These are phyloP conservation scores for Cyprinella venusta DNA, from an alignment of 2,797 vertebrate genomes.

Conservation along the genomic window DNA sequence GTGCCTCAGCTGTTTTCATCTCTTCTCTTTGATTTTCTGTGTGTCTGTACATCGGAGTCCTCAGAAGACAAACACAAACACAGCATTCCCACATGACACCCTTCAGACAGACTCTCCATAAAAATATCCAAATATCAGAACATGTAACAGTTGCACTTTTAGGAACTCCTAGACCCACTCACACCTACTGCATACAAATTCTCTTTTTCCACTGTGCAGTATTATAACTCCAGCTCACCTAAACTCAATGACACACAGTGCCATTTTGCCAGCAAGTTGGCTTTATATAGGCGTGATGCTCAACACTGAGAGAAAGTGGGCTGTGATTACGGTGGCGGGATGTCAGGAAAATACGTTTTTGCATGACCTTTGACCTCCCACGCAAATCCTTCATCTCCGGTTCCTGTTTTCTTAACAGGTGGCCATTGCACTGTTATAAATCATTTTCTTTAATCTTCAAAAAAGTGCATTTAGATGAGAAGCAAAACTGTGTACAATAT, in stretches of 20 bases:
- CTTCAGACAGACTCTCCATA: conserved; percentile 30
- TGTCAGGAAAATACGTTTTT: neutral
- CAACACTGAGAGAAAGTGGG: neutral
- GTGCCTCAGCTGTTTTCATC: conserved; percentile 50
- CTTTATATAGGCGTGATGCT: neutral
- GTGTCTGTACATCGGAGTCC: conserved; percentile 48
- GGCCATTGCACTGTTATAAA: neutral
- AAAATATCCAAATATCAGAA: conserved; percentile 41
- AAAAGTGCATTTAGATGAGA: neutral
- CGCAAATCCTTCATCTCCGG: neutral
- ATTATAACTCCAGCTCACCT: neutral
- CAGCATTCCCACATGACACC: conserved; percentile 31
- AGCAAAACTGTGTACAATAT: neutral
- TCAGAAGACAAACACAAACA: conserved; percentile 43
- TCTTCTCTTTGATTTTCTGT: conserved; percentile 52
- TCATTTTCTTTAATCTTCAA: neutral
- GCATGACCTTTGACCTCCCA: neutral
- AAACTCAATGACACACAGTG: neutral
- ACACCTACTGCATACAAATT: neutral
- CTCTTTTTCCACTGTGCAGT: neutral
- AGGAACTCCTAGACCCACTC: conserved; percentile 11
- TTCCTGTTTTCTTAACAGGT: neutral
- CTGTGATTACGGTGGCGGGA: neutral
- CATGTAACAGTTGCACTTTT: conserved; percentile 22
- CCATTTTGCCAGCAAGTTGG: neutral